Base-by-base conservation (phyloP, 2,797 vertebrate genomes). In the Apogon hyalosoma region DNA sequence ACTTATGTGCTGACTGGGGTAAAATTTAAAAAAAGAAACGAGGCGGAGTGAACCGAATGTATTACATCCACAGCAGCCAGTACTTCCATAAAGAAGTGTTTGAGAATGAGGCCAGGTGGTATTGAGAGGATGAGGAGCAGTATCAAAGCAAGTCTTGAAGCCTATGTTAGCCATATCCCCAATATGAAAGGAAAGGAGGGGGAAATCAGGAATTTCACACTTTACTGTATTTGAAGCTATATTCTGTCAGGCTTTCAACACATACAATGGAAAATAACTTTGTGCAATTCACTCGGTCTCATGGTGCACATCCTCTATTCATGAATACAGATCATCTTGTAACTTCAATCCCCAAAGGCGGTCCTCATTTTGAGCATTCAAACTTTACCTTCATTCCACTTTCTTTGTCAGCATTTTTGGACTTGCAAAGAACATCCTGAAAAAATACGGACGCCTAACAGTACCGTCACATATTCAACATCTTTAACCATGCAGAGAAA, bases 101-200 rank as follows among this genome's bases (percentile, higher is more conserved):
- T 58, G 31, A 45, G 43, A 72, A 57, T 31, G 64, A 77, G 73
- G 16, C 31, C 60, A 71, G 48, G 41, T 57, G 19, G 40, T 39
- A 39, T 19, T 41, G 38, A 24, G 33, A 38, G 24, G 28, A 58
- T 48, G 24, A 24, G 19, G 16, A 40, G 42, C 49, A 5, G 55
- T 40, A 69, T 57, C 63, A 73, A 68, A 62, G 62, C 55, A 66
- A 58, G 33, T 51, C 16, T 64, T 28, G 1, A 24, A 63, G 53
- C 38, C 60, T 18, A 16, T 21, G 24, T 39, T 21, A 28, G 16
- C 48, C 43, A 28, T 16, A 38, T 46, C 16, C 31, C 9, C 56
- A 33, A 46, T 47, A 69, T 21, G 7, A 54, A 16, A 56, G 10
- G 33, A 12, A 0, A n/a, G 33, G 33, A 36, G 9, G 33, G 19